Evolutionary conservation across 2,113 vertebrate genomes (phyloP).

Genomic region (Drymodes brunneopygia): DNA sequence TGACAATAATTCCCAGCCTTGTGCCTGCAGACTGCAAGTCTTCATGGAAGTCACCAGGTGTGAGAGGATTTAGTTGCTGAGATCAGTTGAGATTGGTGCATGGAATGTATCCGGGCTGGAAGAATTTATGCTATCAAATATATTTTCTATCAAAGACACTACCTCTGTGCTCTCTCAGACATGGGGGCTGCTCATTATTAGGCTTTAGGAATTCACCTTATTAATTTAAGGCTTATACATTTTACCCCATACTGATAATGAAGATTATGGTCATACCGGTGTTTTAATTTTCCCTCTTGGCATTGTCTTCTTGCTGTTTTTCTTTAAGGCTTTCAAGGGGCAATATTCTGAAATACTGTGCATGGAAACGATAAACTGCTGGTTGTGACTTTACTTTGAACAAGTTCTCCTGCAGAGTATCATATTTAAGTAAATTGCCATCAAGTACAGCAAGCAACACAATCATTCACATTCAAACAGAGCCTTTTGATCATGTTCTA

Average conservation of each 20-base stretch:
- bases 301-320: conserved; percentile 11
- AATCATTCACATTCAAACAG: conserved; percentile 71
- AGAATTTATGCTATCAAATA: conserved; percentile 9
- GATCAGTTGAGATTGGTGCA: not conserved
- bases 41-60: not conserved
- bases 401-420: conserved; percentile 77
- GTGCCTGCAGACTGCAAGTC: not conserved
- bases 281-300: conserved; percentile 46
- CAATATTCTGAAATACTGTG: conserved; percentile 64
- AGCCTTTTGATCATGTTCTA: conserved; percentile 78
- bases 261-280: not conserved
- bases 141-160: conserved; percentile 21
- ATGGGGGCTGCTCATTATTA: conserved; percentile 24
- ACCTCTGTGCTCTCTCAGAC: not conserved
- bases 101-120: not conserved
- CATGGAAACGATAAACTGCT: conserved; percentile 79
- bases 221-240: conserved; percentile 20
- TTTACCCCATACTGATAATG: conserved; percentile 12
- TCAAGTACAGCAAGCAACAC: conserved; percentile 65
- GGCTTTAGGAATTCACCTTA: conserved; percentile 20
- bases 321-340: conserved; percentile 61
- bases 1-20: not conserved
- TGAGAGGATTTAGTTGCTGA: not conserved
- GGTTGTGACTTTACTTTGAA: conserved; percentile 76
- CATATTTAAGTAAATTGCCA: conserved; percentile 81